phyloP scores from a whole-genome alignment of 2,113 vertebrate species.

The Dermatemys mawii region DNA sequence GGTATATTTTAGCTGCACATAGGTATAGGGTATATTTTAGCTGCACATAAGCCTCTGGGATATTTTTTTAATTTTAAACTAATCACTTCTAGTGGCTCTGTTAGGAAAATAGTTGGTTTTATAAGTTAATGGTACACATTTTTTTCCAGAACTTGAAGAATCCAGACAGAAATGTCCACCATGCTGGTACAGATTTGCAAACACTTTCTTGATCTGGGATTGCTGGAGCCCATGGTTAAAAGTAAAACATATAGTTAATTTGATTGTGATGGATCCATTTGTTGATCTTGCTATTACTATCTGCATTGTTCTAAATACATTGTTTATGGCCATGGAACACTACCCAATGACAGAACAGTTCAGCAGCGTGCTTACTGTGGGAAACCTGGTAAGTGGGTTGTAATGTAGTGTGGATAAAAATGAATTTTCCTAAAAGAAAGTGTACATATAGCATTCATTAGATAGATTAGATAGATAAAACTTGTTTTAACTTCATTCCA shows the following conservation, averaged over 20 bases:
- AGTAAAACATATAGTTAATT: conserved; percentile 87
- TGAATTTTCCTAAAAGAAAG: neutral
- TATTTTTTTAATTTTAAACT: neutral
- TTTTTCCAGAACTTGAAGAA: conserved; percentile 91
- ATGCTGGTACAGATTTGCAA: conserved; percentile 92
- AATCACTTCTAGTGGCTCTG: neutral
- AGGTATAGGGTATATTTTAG: neutral
- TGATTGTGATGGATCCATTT: conserved; percentile 97
- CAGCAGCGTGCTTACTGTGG: conserved; percentile 80
- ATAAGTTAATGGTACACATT: neutral
- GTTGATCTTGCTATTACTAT: conserved; percentile 94
- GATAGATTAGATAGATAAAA: neutral
- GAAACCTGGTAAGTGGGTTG: conserved; percentile 88
- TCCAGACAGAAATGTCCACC: conserved; percentile 92
- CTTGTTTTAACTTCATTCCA: neutral
- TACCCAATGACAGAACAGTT: conserved; percentile 83
- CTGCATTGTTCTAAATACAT: conserved; percentile 95
- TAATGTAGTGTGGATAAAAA: neutral
- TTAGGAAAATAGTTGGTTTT: neutral
- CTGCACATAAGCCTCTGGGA: neutral
- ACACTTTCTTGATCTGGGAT: conserved; percentile 94
- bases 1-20: neutral
- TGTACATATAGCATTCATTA: neutral
- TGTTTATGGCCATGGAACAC: conserved; percentile 99
- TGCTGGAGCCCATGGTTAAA: conserved; percentile 92